A percentile compares a stretch with the other conserved stretches of the same genome.
Evolutionary conservation across 2,113 vertebrate genomes (phyloP).

Genomic region (Platysteira castanea): DNA sequence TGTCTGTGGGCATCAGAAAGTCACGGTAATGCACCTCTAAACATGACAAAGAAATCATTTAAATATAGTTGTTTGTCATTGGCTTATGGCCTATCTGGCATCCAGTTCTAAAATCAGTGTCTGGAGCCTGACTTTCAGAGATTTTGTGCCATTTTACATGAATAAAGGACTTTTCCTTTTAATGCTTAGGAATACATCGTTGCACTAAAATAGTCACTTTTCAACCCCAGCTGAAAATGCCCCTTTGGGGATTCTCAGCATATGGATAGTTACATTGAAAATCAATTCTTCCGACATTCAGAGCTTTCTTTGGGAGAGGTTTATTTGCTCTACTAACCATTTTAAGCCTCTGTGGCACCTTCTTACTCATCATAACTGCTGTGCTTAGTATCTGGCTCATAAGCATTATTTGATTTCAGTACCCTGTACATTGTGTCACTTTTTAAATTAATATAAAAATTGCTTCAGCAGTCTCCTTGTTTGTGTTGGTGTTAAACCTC

Average conservation of each 20-base stretch:
- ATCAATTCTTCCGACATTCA: constrained; percentile 40
- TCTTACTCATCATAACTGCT: constrained; percentile 11
- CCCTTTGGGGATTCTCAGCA: neutral
- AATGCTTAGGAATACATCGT: neutral
- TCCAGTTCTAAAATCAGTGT: neutral
- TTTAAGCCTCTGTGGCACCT: constrained; percentile 1
- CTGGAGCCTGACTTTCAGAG: neutral
- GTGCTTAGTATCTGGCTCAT: constrained; percentile 3
- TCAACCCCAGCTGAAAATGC: neutral
- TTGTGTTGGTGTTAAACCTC: neutral
- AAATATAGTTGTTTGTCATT: neutral
- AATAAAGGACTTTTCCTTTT: neutral
- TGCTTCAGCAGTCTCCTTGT: neutral
- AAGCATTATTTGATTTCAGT: neutral
- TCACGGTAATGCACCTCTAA: neutral
- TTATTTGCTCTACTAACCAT: constrained; percentile 25
- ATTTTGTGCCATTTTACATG: neutral
- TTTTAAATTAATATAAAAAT: neutral
- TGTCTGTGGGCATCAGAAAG: neutral
- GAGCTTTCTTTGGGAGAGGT: neutral
- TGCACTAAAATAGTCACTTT: constrained; percentile 21
- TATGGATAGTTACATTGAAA: constrained; percentile 27
- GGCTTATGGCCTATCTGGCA: neutral
- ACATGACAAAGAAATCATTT: neutral
- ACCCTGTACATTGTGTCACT: neutral